Conservation (phyloP, 2,797 vertebrate species). For the Merluccius polli region DNA sequence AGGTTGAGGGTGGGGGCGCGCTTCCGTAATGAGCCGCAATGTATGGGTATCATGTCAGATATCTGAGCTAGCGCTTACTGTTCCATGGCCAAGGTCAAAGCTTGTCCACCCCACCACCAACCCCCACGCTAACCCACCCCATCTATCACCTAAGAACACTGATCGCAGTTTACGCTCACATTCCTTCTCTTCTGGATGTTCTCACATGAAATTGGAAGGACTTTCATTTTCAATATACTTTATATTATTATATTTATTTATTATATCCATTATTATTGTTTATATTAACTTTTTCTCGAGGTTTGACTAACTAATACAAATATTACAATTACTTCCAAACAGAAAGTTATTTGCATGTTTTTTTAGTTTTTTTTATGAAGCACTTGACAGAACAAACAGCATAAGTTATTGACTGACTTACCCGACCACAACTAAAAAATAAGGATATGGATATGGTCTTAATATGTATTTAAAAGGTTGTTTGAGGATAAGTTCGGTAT, state of each 20-base stretch:
- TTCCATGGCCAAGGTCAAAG: conserved; percentile 76
- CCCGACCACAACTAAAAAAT: neutral
- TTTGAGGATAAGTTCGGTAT: too few relatives aligned
- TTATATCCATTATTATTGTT: neutral
- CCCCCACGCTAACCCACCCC: conserved; percentile 61
- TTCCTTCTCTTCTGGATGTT: conserved; percentile 60
- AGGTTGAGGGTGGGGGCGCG: conserved; percentile 53
- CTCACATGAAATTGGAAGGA: conserved; percentile 47
- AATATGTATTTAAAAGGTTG: conserved; percentile 31
- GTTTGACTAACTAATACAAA: neutral
- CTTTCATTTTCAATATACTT: conserved; percentile 7
- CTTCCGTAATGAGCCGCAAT: conserved; percentile 77
- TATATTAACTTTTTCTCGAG: neutral
- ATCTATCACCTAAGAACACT: conserved; percentile 71
- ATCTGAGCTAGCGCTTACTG: conserved; percentile 76
- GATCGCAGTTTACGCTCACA: conserved; percentile 64
- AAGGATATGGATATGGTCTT: neutral
- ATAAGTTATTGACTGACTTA: neutral
- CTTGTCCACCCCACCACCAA: conserved; percentile 51
- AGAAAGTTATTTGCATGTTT: too few relatives aligned
- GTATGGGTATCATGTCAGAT: conserved; percentile 77
- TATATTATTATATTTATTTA: neutral
- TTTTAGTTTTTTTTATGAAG: neutral
- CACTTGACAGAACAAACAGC: neutral
- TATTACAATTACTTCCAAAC: neutral